Evolutionary conservation across 2,797 vertebrate species (phyloP).

Genomic region (Cercopithecus petaurista): DNA sequence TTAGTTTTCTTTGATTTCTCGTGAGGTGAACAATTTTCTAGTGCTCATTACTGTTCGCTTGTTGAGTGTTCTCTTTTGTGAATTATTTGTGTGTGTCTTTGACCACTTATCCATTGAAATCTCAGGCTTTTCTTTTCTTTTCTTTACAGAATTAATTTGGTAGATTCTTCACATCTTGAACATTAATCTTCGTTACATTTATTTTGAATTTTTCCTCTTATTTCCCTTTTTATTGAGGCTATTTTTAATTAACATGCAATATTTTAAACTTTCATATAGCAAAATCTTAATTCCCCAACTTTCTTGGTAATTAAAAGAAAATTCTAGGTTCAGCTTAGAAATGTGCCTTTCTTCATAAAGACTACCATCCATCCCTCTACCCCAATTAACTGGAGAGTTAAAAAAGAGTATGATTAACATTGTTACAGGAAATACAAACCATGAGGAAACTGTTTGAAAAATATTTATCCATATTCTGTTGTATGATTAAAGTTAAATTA

Average conservation of each 20-base stretch:
- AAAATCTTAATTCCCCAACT: neutral
- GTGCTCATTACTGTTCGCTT: neutral
- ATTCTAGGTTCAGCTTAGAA: slow-evolving; percentile 5
- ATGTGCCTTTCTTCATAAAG: neutral
- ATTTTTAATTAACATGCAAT: neutral
- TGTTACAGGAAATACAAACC: slow-evolving; percentile 30
- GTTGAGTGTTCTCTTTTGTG: neutral
- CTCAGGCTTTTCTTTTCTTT: neutral
- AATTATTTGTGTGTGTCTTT: slow-evolving; percentile 14
- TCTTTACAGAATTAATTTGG: neutral
- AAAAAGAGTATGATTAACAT: neutral
- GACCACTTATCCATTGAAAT: neutral
- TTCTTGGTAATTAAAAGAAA: slow-evolving; percentile 7
- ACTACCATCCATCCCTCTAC: neutral
- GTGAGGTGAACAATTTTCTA: neutral
- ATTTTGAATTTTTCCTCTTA: slow-evolving; percentile 17
- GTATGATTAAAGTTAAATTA: neutral
- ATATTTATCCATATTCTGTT: neutral
- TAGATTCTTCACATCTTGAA: neutral
- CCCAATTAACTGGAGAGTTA: neutral
- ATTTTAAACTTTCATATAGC: slow-evolving; percentile 8
- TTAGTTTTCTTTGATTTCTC: slow-evolving; percentile 52
- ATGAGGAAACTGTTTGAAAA: neutral
- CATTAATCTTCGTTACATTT: neutral
- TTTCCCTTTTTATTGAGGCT: neutral